Conservation (phyloP, 2,888 invertebrate species). For the Molanna angustata region DNA sequence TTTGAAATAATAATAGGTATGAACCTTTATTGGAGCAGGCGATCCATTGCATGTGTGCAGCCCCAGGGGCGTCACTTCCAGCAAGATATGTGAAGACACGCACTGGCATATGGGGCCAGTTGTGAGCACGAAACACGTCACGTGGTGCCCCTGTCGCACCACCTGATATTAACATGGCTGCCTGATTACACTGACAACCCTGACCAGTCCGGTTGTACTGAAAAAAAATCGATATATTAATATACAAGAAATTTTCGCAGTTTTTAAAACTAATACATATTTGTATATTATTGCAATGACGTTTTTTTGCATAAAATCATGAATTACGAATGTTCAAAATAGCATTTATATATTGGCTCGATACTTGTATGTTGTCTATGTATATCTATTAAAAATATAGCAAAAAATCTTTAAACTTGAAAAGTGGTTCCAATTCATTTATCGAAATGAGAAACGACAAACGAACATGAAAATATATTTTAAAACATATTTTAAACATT, state of each 20-base stretch:
- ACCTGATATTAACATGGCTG: constrained; percentile 95
- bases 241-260: no score
- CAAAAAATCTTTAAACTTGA: no score
- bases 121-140: constrained; percentile 70
- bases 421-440: no score
- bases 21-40: constrained; percentile 96
- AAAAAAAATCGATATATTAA: no score
- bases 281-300: no score
- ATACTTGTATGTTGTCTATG: no score
- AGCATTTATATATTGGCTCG: background rate
- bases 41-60: constrained; percentile 86
- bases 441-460: no score
- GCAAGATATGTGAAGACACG: constrained; percentile 95
- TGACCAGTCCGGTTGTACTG: constrained; percentile 80
- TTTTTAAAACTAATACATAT: no score
- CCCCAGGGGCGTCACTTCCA: constrained; percentile 87
- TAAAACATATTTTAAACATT: no score
- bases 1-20: no score
- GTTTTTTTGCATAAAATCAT: background rate
- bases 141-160: constrained; percentile 74
- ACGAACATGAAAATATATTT: no score
- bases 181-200: constrained; percentile 95
- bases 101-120: constrained; percentile 91
- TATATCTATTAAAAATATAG: no score
- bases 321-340: background rate